These are phyloP conservation scores for Chrysogorgia sp. DNA, from an alignment of 92 coral and sea anemone species.

Conservation along the genomic window DNA sequence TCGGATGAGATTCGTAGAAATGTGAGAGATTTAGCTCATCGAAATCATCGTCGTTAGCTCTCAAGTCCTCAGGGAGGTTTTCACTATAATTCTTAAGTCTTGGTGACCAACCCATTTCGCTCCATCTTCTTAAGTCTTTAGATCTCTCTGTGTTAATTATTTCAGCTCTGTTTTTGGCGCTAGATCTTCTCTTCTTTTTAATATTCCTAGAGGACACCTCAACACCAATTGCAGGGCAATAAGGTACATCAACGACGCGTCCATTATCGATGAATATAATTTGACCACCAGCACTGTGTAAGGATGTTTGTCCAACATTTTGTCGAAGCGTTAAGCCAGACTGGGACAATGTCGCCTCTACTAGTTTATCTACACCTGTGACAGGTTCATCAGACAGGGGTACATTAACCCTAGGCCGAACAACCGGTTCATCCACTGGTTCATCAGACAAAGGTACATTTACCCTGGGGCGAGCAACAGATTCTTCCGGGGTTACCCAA, in stretches of 20 bases:
- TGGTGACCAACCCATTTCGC: constrained; percentile 2
- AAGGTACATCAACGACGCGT: constrained; percentile 21
- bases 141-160: not conserved
- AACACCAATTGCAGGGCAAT: not conserved
- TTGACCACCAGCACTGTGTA: constrained; percentile 23
- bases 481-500: not conserved
- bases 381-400: constrained; percentile 14
- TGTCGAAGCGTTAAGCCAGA: not conserved
- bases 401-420: constrained; percentile 17
- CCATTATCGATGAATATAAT: constrained; percentile 23
- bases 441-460: constrained; percentile 1
- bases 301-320: constrained; percentile 23
- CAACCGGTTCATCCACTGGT: too few relatives aligned
- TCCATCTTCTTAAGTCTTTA: not conserved
- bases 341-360: constrained; percentile 12
- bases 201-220: constrained; percentile 6
- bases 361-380: constrained; percentile 9
- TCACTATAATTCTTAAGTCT: not conserved
- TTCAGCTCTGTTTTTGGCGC: not conserved
- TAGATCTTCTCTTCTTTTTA: not conserved
- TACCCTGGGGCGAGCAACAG: not conserved
- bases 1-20: not conserved
- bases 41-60: not conserved
- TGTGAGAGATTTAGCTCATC: not conserved
- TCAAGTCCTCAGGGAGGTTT: not conserved